Evolutionary conservation across 2,888 invertebrate genomes (phyloP).

Genomic region (Cremastinae sp.): DNA sequence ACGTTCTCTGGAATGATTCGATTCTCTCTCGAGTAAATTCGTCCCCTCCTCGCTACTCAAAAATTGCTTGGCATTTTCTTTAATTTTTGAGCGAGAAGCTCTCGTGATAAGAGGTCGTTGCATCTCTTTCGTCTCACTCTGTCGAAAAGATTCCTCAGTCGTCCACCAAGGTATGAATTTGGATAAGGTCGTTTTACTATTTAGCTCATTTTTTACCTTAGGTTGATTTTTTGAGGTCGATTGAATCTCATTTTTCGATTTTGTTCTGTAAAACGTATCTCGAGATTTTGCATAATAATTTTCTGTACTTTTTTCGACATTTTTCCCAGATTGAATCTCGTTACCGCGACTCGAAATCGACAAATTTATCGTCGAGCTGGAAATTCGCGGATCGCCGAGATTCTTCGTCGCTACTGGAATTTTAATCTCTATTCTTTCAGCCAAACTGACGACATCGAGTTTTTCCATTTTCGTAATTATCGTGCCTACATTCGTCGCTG

Average conservation of each 20-base stretch:
- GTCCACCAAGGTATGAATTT: slow-evolving; percentile 62
- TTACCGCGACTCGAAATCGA: slow-evolving; percentile 35
- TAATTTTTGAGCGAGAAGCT: not conserved
- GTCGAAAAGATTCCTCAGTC: slow-evolving; percentile 58
- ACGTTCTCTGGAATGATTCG: slow-evolving; percentile 27
- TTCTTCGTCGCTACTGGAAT: slow-evolving; percentile 52
- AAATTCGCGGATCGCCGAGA: not conserved
- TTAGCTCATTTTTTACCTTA: slow-evolving; percentile 14
- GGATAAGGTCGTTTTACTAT: not conserved
- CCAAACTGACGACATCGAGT: slow-evolving; percentile 65
- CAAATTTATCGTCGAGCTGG: slow-evolving; percentile 49
- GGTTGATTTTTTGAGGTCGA: too few species aligned
- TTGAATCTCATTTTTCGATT: too few species aligned
- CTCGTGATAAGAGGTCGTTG: too few species aligned
- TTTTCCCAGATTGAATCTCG: not conserved
- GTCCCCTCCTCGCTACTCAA: slow-evolving; percentile 15
- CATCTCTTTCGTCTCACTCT: slow-evolving; percentile 12
- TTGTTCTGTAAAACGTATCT: too few species aligned
- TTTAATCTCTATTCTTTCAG: slow-evolving; percentile 68
- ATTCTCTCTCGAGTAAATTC: slow-evolving; percentile 24
- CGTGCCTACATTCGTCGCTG: slow-evolving; percentile 63
- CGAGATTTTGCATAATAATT: too few species aligned
- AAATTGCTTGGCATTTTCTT: slow-evolving; percentile 29
- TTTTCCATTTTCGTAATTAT: slow-evolving; percentile 58
- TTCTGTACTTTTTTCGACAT: too few species aligned